phyloP scores from a whole-genome alignment of 2,797 vertebrate species.

The Hafferia zeledoni region DNA sequence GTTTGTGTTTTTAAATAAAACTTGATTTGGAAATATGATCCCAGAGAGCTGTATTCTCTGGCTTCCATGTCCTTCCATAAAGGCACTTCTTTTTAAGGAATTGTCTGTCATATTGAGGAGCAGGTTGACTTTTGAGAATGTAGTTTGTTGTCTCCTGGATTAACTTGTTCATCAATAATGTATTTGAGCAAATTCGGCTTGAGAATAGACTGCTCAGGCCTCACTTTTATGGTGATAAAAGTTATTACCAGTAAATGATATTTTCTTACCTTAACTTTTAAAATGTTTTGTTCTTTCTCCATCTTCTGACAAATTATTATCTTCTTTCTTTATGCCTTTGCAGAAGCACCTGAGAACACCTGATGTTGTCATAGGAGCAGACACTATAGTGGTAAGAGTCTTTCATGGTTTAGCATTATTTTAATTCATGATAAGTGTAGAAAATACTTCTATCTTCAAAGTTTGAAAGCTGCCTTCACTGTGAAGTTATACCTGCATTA shows the following conservation, averaged over 20 bases:
- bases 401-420: not conserved
- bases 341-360: conserved; percentile 91
- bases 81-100: not conserved
- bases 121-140: not conserved
- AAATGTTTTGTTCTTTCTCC: not conserved
- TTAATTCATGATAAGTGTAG: not conserved
- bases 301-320: not conserved
- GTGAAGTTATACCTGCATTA: not conserved
- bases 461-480: not conserved
- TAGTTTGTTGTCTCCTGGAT: not conserved
- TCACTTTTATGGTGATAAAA: not conserved
- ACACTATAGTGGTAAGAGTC: conserved; percentile 92
- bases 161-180: not conserved
- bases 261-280: not conserved
- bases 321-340: not conserved
- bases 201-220: not conserved
- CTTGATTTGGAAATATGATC: not conserved
- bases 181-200: not conserved
- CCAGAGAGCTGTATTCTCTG: not conserved
- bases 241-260: fast-evolving
- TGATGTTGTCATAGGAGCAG: conserved; percentile 94
- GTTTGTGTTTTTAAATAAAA: not conserved
- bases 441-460: not conserved
- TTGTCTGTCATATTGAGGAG: not conserved
- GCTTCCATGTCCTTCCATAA: not conserved